A percentile compares a stretch with the other conserved stretches of the same genome.
Conservation (phyloP, 2,888 invertebrate genomes). For the Aethes cnicana region DNA sequence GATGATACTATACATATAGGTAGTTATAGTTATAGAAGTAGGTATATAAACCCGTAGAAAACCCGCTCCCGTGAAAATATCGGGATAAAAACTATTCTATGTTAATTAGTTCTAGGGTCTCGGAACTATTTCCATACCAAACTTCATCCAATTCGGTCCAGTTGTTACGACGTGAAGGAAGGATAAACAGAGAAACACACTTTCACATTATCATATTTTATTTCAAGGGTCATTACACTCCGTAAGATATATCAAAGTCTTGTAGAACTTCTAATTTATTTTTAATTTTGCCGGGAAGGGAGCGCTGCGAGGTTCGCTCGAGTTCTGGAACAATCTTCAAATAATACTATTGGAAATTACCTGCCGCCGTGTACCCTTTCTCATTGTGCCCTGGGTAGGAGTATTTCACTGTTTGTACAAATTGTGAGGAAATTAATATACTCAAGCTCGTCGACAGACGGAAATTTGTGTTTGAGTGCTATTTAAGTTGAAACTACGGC, state of each 20-base stretch:
- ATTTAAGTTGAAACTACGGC: too few relatives aligned
- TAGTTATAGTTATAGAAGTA: too few relatives aligned
- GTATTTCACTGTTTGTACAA: constrained; percentile 15
- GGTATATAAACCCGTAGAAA: too few relatives aligned
- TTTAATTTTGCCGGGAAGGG: constrained; percentile 45
- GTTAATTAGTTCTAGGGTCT: too few relatives aligned
- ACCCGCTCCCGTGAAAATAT: too few relatives aligned
- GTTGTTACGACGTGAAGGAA: too few relatives aligned
- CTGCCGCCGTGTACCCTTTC: constrained; percentile 28
- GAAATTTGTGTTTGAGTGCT: background rate
- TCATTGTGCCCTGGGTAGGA: constrained; percentile 19
- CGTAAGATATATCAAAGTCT: constrained; percentile 37
- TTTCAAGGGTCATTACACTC: background rate
- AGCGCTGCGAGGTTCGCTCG: constrained; percentile 44
- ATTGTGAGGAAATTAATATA: constrained; percentile 18
- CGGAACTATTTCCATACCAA: too few relatives aligned
- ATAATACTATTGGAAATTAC: constrained; percentile 39
- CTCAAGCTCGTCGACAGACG: background rate
- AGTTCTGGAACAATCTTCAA: constrained; percentile 47
- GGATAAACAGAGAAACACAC: background rate
- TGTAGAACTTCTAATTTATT: constrained; percentile 47
- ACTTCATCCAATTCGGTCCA: background rate
- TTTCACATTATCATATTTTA: too few relatives aligned
- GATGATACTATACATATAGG: too few relatives aligned
- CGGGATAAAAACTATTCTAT: too few relatives aligned